Conservation (phyloP, 2,113 vertebrate species). For the Caranx ignobilis region DNA sequence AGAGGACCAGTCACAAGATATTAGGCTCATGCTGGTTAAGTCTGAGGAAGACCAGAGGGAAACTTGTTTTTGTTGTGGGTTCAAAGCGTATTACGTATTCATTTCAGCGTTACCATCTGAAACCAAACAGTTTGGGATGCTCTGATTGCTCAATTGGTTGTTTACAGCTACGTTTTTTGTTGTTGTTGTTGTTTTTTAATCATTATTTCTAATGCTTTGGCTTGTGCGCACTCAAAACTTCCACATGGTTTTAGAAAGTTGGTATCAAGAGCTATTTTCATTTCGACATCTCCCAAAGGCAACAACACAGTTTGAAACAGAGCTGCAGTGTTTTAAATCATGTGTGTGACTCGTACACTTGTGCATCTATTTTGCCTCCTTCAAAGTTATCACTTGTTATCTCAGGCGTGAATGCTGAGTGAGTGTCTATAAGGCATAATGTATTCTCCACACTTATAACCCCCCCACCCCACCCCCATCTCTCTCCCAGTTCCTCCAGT, state of each 20-base stretch:
- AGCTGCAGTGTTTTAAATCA: constrained; percentile 30
- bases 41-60: constrained; percentile 23
- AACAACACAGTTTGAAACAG: constrained; percentile 21
- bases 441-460: constrained; percentile 41
- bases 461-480: constrained; percentile 28
- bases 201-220: not conserved
- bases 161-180: constrained; percentile 5
- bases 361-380: constrained; percentile 62
- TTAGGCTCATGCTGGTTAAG: constrained; percentile 60
- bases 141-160: constrained; percentile 20
- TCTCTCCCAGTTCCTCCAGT: constrained; percentile 43
- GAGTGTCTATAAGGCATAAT: constrained; percentile 44
- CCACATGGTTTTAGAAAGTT: constrained; percentile 24
- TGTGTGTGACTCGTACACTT: constrained; percentile 23
- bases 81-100: constrained; percentile 18
- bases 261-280: constrained; percentile 18
- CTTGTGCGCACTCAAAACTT: constrained; percentile 21
- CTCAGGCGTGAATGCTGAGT: constrained; percentile 54
- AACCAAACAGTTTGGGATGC: constrained; percentile 10
- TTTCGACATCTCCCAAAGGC: constrained; percentile 19
- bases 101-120: not conserved
- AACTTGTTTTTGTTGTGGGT: constrained; percentile 16
- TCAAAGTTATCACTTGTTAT: constrained; percentile 64
- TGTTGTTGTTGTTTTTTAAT: not conserved
- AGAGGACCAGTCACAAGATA: constrained; percentile 51